Base-by-base conservation (phyloP, 2,888 invertebrate genomes). In the Archips crataeganus region DNA sequence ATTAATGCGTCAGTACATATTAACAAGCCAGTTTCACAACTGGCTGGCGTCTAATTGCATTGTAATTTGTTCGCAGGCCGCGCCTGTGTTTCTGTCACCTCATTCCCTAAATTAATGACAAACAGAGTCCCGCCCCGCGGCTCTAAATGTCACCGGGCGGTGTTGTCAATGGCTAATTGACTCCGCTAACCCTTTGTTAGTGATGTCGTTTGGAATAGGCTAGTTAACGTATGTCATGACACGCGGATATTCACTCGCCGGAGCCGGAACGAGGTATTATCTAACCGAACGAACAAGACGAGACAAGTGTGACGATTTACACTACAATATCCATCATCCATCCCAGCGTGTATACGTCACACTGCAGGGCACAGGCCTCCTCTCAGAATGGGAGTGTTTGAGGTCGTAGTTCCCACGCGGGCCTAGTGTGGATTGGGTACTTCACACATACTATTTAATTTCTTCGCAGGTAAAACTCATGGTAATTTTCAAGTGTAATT, bases 71-170 rank as follows among this genome's bases (percentile, higher is more conserved):
- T 84, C 84, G 83, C 84, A 79, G 85, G 85, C 91, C 92, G 86
- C 91, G 85, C 93, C 93, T 84, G 81, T 88, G 90, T 89, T 89
- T 82, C 88, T 90, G 92, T 92, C 92, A 91, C 91, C 90, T 92
- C 89, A 91, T 90, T 90, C 85, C 89, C 91, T 85, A 93, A 93
- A 93, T 93, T 93, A 93, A 92, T 92, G 93, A 92, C 93, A 93
- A 94, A 94, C 90, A 93, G 86, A 85, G 82, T 74, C 79, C 82
- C 81, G 78, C 80, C 82, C 80, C 76, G 77, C 76, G 80, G 85
- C 81, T 89, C 89, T 89, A 88, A 91, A 90, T 90, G 91, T 90
- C 89, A 88, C 83, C 80, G 81, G 83, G 84, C 82, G 84, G 83
- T 88, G 87, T 88, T 89, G 90, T 91, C 91, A 87, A 91, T 91